Evolutionary conservation across 2,888 invertebrate genomes (phyloP), one percentile per base, ranked within the genome.

Genomic region (Cataglyphis albicans): DNA sequence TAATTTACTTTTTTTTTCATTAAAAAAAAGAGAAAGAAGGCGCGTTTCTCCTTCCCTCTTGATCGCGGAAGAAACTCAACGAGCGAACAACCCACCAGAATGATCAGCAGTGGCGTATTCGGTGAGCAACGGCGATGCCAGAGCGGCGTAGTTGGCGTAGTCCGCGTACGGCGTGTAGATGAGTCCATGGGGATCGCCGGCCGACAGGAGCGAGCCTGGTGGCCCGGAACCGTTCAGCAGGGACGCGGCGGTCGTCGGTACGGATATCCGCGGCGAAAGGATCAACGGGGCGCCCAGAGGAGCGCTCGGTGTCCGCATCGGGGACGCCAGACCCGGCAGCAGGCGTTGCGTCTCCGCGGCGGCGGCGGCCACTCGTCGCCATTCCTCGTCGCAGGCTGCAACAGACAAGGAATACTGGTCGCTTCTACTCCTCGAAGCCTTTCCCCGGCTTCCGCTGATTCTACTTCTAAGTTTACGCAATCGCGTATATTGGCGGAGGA

Each of bases 11-110:
- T 44, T 15, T 12, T n/a, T n/a, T 52, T 52, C n/a, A n/a, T 6
- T 55, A 29, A 44, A 81, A 10, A 70, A 38, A 18, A 1, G 25
- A 35, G 44, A 72, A n/a, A n/a, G 52, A 52, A n/a, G n/a, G n/a
- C n/a, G 6, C 38, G 48, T 35, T 57, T 67, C 64, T n/a, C 59
- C 48, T 74, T 38, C 64, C 38, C 32, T 63, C 52, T 81, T 32
- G 64, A 32, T 63, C 74, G 74, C 55, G 61, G 63, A 55, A 41
- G 81, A 57, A 57, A 76, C 21, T 97, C 96, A 97, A 96, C 97
- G 97, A 95, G 97, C 97, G 96, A 97, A 97, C 95, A 97, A 97
- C 98, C 98, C 98, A 98, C 98, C 98, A 96, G 98, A 97, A 97
- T 98, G 98, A 96, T 98, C 98, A 94, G 98, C 97, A 90, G 96